These are phyloP conservation scores for Micrastur ruficollis DNA, from an alignment of 2,797 vertebrate genomes.

Conservation along the genomic window DNA sequence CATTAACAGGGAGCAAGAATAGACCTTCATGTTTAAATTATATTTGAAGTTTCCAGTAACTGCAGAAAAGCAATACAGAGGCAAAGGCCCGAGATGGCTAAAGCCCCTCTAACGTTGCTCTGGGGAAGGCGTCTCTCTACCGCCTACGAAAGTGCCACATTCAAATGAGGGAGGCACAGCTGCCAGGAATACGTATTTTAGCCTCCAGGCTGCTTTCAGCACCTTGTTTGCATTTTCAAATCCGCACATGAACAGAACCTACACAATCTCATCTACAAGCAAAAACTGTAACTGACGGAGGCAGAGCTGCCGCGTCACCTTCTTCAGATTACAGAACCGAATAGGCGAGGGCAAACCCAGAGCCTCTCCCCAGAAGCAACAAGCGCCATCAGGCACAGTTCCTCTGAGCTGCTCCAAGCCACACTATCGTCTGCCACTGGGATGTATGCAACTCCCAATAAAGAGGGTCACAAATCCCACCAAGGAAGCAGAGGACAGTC, in stretches of 20 bases:
- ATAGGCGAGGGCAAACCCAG: not conserved
- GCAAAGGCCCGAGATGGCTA: conserved; percentile 41
- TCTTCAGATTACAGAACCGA: not conserved
- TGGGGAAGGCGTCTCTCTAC: conserved; percentile 42
- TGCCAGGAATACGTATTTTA: conserved; percentile 52
- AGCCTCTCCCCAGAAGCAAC: not conserved
- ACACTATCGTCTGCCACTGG: not conserved
- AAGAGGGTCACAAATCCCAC: not conserved
- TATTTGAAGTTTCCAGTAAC: conserved; percentile 63
- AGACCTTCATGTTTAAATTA: conserved; percentile 71
- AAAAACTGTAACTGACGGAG: not conserved
- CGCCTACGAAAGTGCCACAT: conserved; percentile 31
- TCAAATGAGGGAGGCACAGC: not conserved
- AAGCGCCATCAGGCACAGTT: rapidly evolving
- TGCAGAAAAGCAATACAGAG: conserved; percentile 63
- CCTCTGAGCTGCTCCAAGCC: not conserved
- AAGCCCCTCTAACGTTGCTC: conserved; percentile 35
- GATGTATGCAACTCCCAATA: not conserved
- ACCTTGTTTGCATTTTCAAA: conserved; percentile 44
- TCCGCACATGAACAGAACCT: not conserved
- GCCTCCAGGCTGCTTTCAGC: conserved; percentile 49
- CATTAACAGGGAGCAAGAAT: conserved; percentile 72
- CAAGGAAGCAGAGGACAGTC: not conserved
- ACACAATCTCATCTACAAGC: not conserved
- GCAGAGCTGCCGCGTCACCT: not conserved